These are phyloP conservation scores for Eilema caniola DNA, from an alignment of 2,888 invertebrate genomes.

Conservation along the genomic window DNA sequence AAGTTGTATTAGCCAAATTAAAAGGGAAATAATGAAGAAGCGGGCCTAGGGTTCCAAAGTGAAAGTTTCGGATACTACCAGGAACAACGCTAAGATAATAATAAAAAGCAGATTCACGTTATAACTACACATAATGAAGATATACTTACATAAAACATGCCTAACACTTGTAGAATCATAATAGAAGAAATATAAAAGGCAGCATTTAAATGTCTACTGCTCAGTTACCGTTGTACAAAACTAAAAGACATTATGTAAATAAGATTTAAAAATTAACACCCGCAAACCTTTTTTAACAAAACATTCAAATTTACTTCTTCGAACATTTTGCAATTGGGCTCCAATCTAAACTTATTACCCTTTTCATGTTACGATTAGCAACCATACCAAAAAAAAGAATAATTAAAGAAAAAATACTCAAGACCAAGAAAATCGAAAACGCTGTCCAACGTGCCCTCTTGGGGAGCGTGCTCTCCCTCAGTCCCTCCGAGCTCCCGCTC, in stretches of 20 bases:
- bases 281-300: slow-evolving; percentile 18
- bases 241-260: slow-evolving; percentile 9
- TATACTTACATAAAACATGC: no score
- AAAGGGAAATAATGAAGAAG: no score
- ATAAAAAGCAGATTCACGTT: neutral
- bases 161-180: no score
- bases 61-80: no score
- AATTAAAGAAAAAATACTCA: slow-evolving; percentile 52
- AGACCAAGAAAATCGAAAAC: slow-evolving; percentile 55
- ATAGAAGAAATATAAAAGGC: neutral
- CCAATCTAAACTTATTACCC: slow-evolving; percentile 42
- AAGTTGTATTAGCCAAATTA: no score
- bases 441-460: slow-evolving; percentile 36
- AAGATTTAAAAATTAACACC: slow-evolving; percentile 5
- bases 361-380: slow-evolving; percentile 45
- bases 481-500: slow-evolving; percentile 58
- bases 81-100: no score
- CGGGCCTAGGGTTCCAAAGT: no score
- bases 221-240: neutral
- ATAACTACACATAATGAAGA: no score
- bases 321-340: slow-evolving; percentile 35
- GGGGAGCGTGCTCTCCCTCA: slow-evolving; percentile 53
- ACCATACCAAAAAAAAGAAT: slow-evolving; percentile 37
- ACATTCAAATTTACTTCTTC: slow-evolving; percentile 20
- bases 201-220: neutral